Percentiles rank a stretch among this genome's conserved stretches.
Conservation (phyloP, 2,888 invertebrate genomes). For the Cactoblastis cactorum region DNA sequence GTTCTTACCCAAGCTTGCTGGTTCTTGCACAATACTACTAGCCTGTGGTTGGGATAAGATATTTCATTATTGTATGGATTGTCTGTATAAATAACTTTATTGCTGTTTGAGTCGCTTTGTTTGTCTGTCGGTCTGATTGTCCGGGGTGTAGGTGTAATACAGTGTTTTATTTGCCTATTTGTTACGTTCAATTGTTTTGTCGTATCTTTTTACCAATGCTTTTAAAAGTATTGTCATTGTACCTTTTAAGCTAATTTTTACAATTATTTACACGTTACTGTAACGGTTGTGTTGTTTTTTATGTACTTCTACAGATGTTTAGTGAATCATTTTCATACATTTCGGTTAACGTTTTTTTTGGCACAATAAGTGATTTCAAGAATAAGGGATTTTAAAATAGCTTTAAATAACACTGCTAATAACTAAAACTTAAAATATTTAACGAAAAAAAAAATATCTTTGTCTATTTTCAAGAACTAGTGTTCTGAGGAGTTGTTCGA, state of each 20-base stretch:
- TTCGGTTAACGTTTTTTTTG: too few relatives aligned
- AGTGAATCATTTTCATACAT: too few relatives aligned
- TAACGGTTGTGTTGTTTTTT: background rate
- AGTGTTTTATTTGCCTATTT: conserved; percentile 20
- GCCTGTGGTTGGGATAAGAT: too few relatives aligned
- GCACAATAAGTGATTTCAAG: too few relatives aligned
- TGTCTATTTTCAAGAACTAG: too few relatives aligned
- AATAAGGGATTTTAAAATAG: too few relatives aligned
- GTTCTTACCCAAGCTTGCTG: too few relatives aligned
- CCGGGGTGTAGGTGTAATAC: conserved; percentile 18
- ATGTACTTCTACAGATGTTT: background rate
- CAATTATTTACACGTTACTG: background rate
- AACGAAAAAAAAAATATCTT: too few relatives aligned
- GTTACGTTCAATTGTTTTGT: conserved; percentile 22
- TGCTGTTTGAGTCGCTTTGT: conserved; percentile 43
- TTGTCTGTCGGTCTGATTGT: conserved; percentile 22
- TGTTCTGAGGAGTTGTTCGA: too few relatives aligned
- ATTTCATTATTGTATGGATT: conserved; percentile 27
- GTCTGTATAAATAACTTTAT: conserved; percentile 41
- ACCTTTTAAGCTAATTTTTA: background rate
- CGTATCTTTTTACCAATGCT: background rate
- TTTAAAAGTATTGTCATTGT: background rate
- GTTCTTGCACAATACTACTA: too few relatives aligned
- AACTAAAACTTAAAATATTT: too few relatives aligned
- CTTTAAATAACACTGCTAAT: too few relatives aligned